Evolutionary conservation across 2,113 vertebrate species (phyloP), one percentile per base, ranked within the genome.

Genomic region (Oxyruncus cristatus): DNA sequence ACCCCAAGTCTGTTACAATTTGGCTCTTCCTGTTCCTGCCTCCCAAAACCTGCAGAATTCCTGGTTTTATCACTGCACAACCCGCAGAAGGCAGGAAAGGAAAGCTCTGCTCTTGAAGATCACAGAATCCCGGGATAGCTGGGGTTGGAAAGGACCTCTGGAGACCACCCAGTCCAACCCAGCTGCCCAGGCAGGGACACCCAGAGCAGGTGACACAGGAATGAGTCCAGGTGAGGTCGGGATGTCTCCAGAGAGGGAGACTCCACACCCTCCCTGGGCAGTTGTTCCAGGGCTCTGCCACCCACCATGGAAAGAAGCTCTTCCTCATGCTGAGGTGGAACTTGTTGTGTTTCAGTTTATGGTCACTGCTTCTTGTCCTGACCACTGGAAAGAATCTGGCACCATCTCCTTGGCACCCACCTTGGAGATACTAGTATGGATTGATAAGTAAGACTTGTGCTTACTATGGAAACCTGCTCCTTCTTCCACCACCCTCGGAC

Each of bases 281-380:
- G 49, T n/a, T 37, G 5, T 7, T 18, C 62, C 62, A 76, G 62
- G 3, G 62, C 35, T 76, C 16, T 67, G 41, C 3, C 35, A 22
- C 5, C 5, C 26, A 50, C 26, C 44, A 42, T 2, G 53, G 72
- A 44, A 37, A 30, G 72, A 33, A 59, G 50, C 27, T 52, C 32
- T 33, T 77, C 18, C 63, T 33, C 27, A 2, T 0, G 4, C 5
- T 3, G 17, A 68, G 44, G 21, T 32, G 53, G 46, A 87, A 33
- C 4, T 33, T 37, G 2, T 3, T 33, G 55, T 14, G 39, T 2
- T 61, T 77, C 6, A 4, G 3, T 53, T 61, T 3, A 2, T 23
- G 63, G 44, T 17, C 62, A 21, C 1, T 35, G n/a, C 50, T 56
- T 28, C n/a, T 19, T 5, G 44, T 15, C 53, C 63, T 42, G 44